Evolutionary conservation across 2,797 vertebrate species (phyloP).

Genomic region (Ficedula albicollis): DNA sequence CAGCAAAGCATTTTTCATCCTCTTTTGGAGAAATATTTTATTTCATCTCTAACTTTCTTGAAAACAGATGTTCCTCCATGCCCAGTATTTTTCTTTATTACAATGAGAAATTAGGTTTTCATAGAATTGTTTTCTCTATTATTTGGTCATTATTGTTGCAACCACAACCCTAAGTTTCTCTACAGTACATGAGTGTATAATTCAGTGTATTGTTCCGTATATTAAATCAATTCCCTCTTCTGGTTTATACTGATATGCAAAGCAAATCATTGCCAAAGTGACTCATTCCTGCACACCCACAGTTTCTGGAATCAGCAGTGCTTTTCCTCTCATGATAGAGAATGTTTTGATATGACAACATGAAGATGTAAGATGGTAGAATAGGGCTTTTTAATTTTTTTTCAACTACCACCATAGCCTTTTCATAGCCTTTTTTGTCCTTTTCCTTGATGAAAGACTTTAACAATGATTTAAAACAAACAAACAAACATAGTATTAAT

Average conservation of each 20-base stretch:
- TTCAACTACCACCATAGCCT: neutral
- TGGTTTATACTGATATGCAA: neutral
- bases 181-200: neutral
- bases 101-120: neutral
- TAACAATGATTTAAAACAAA: neutral
- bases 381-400: neutral
- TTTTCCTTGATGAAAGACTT: neutral
- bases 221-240: slow-evolving; percentile 21
- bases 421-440: neutral
- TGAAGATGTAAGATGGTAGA: neutral
- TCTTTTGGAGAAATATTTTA: neutral
- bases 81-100: neutral
- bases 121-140: neutral
- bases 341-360: neutral
- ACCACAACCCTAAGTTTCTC: neutral
- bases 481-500: neutral
- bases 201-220: neutral
- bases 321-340: neutral
- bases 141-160: neutral
- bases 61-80: neutral
- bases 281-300: neutral
- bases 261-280: neutral
- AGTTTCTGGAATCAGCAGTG: neutral
- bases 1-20: neutral
- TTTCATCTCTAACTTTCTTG: slow-evolving; percentile 6